Evolutionary conservation across 2,888 invertebrate species (phyloP), one percentile per base, ranked within the genome.

Genomic region (Hemicrepidius hirtus): DNA sequence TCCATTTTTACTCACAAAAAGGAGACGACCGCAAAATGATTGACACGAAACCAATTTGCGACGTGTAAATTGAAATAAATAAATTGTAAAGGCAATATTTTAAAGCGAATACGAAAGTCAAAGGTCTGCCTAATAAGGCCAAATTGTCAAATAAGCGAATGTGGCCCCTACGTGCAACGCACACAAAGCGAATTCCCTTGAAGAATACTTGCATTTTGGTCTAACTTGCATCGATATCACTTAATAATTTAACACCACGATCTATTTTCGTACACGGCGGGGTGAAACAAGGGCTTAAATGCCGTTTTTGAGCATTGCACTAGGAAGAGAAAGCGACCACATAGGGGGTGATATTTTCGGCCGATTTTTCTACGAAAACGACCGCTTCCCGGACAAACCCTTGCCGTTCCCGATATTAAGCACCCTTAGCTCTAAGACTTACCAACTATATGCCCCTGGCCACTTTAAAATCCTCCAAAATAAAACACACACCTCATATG

Each of bases 401-500:
- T 40, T 63, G 13, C 7, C 9, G 24, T n/a, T 13, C 12, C 21
- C 40, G 49, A 57, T 7, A 32, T 10, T 20, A 53, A 40, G 18
- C 10, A 62, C 18, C 37, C 24, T 57, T 28, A 62, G 44, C n/a
- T 50, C n/a, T 18, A 77, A 75, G 78, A 86, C 86, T 86, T 83
- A 86, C 86, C 86, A 85, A 85, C 84, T 84, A 83, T 84, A 85
- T 79, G 80, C 79, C 81, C 82, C 82, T 80, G 78, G 79, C 79
- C 83, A 83, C 82, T 83, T 80, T 80, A 83, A 82, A 82, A 84
- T 84, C 82, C 82, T 80, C 80, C 81, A 84, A 81, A 79, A 86
- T 84, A 82, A 81, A 82, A 85, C 85, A 86, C 85, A 86, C 86
- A 86, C 86, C 86, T 86, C 85, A 84, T 85, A 86, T 83, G 86